Percentiles rank a stretch among this genome's conserved stretches.
Conservation (phyloP, 2,113 vertebrate genomes). For the Apteryx owenii region DNA sequence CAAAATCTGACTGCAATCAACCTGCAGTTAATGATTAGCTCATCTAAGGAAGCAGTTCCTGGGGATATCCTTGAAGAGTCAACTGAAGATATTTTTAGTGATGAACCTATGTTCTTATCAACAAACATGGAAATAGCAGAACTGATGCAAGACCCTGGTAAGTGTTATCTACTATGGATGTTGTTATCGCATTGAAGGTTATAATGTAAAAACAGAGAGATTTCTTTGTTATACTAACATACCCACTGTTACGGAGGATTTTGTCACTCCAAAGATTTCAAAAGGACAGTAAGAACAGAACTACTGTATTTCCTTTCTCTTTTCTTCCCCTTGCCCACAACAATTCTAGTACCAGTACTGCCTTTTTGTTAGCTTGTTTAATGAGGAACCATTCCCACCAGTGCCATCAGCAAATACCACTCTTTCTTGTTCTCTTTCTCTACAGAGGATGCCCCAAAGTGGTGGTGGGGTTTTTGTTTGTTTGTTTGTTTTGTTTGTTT, state of each 20-base stretch:
- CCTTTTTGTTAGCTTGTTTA: background rate
- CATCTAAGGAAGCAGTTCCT: background rate
- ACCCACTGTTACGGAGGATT: background rate
- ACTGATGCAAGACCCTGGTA: background rate
- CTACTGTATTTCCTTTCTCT: background rate
- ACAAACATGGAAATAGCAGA: background rate
- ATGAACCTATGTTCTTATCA: background rate
- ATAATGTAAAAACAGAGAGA: background rate
- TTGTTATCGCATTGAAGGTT: background rate
- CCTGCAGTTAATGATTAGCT: background rate
- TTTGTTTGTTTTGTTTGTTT: background rate
- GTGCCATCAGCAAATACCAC: fast-evolving
- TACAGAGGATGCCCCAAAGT: background rate
- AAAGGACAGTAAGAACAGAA: background rate
- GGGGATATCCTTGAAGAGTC: background rate
- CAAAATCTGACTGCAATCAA: background rate
- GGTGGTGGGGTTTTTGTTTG: background rate
- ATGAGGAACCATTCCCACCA: background rate
- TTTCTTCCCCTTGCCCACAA: background rate
- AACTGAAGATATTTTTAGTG: background rate
- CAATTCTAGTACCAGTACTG: background rate
- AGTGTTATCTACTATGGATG: background rate
- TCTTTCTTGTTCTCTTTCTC: background rate
- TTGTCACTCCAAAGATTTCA: background rate
- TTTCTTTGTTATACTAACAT: background rate